A percentile compares a stretch with the other conserved stretches of the same genome.
phyloP scores from a whole-genome alignment of 2,797 vertebrate species.

The Rhynchonycteris naso region DNA sequence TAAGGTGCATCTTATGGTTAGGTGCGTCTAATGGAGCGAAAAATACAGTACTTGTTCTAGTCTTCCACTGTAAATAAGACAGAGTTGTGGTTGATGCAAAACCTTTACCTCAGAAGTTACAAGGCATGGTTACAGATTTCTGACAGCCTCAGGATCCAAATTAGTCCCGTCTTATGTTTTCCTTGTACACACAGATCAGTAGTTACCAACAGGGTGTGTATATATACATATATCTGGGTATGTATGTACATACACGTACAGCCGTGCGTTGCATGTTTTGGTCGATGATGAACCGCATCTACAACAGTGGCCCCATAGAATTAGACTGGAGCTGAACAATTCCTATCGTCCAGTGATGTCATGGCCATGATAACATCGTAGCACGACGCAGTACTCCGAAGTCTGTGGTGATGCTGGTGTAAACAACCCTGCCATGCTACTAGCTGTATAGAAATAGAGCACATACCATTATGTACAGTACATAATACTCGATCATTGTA shows the following conservation, averaged over 20 bases:
- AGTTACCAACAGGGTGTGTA: neutral
- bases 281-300: neutral
- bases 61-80: neutral
- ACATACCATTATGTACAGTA: neutral
- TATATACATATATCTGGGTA: neutral
- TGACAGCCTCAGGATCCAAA: neutral
- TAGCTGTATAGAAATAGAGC: neutral
- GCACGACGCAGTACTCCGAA: neutral
- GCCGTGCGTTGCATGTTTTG: neutral
- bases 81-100: neutral
- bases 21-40: no score
- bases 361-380: rapidly evolving
- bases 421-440: neutral
- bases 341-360: neutral
- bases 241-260: neutral
- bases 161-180: slow-evolving; percentile 10
- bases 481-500: neutral
- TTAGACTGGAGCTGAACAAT: neutral
- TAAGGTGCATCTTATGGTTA: no score
- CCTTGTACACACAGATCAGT: neutral
- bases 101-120: neutral
- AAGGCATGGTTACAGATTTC: neutral
- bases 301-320: neutral
- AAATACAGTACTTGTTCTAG: neutral
- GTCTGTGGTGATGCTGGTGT: neutral